Base-by-base conservation (phyloP, 2,888 invertebrate genomes). In the Clitarchus hookeri region DNA sequence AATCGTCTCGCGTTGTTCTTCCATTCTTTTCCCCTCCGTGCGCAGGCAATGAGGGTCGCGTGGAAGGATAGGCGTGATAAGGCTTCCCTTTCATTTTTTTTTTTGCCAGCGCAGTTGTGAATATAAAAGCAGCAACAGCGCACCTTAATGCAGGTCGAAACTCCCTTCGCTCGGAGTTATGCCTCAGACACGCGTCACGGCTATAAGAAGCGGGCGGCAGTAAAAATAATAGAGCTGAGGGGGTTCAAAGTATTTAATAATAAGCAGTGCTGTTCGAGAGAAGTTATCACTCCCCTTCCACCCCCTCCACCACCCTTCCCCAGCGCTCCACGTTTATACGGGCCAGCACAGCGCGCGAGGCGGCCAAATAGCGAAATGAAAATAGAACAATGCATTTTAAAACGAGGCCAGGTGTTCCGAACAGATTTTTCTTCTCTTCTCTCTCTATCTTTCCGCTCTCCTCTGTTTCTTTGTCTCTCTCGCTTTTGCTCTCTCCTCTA, bases 181-280 rank as follows among this genome's bases (percentile, higher is more conserved):
- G 44, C 27, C 82, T 16, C 12, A 27, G 36, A 82, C 82, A 26
- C 82, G 44, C 82, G 82, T 82, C 82, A 82, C 44, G 13, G 82
- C 36, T 16, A 26, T 82, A 82, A 82, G 82, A 44, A 82, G 82
- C 82, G 82, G 25, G 82, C 36, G 44, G 82, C 82, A 82, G 82
- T 82, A 82, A 82, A 82, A 82, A 82, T 82, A 82, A 82, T 82
- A 82, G 65, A 65, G 82, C 36, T 36, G 27, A 82, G 82, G 82
- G 84, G 83, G 85, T 36, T 83, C 84, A 83, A 79, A 86, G 86
- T 86, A 85, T 86, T 86, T 86, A 86, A 86, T 86, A 86, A 86
- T 85, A 86, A 77, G 85, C 77, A 65, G 86, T 77, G 36, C 77
- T 84, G 85, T 84, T 53, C 48, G 80, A n/a, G 36, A 86, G 83